These are phyloP conservation scores for Disparrhopalites patrizii DNA, from an alignment of 2,888 invertebrate genomes.

Conservation along the genomic window DNA sequence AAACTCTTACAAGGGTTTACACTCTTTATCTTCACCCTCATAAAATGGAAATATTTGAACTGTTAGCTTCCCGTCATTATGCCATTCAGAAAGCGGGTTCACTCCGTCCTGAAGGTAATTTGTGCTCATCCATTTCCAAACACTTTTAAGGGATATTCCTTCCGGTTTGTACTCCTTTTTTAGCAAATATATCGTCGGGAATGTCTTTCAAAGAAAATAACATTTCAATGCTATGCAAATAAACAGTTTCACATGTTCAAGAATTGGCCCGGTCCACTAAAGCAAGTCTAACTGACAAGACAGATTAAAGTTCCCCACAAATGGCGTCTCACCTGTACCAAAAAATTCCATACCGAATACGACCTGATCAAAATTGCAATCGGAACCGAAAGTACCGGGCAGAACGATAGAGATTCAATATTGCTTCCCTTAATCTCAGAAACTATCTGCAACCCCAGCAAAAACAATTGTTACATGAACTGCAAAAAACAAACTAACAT, in stretches of 20 bases:
- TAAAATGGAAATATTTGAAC: conserved; percentile 61
- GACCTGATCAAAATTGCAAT: conserved; percentile 65
- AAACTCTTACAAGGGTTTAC: conserved; percentile 55
- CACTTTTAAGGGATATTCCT: conserved; percentile 63
- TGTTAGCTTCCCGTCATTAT: conserved; percentile 59
- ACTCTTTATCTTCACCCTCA: conserved; percentile 59
- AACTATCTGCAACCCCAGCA: conserved; percentile 46
- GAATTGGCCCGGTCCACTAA: too few species aligned
- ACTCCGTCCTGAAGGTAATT: conserved; percentile 58
- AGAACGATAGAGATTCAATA: conserved; percentile 65
- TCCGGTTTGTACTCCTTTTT: conserved; percentile 46
- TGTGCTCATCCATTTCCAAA: conserved; percentile 71
- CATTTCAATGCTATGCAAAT: too few species aligned
- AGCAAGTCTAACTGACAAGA: too few species aligned
- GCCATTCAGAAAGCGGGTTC: conserved; percentile 58
- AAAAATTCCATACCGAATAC: conserved; percentile 60
- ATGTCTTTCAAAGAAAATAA: conserved; percentile 54
- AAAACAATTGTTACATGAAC: neutral
- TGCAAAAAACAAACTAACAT: too few species aligned
- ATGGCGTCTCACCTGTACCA: conserved; percentile 53
- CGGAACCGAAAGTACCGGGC: conserved; percentile 68
- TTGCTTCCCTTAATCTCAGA: conserved; percentile 50
- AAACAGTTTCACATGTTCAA: too few species aligned
- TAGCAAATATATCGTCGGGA: conserved; percentile 55
- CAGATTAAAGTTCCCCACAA: too few species aligned